These are phyloP conservation scores for Drosophila serrata DNA, from an alignment of 1,140 invertebrate species.

Conservation along the genomic window DNA sequence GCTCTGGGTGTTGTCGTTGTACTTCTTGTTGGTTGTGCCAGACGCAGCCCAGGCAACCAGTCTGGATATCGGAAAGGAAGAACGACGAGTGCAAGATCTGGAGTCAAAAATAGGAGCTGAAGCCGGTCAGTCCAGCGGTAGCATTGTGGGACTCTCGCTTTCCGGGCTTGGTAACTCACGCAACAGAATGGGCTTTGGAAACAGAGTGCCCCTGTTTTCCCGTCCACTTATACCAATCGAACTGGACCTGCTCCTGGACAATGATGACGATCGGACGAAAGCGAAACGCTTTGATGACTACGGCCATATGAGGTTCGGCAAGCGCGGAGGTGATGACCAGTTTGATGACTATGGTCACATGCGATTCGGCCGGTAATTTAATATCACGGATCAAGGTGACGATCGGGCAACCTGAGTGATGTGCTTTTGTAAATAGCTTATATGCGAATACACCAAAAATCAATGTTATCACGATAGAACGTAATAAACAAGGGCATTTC, in stretches of 20 bases:
- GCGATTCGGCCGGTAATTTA: slow-evolving; percentile 86
- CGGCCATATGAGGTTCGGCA: slow-evolving; percentile 88
- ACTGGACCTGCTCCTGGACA: slow-evolving; percentile 85
- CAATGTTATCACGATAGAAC: not conserved
- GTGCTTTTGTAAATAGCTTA: slow-evolving; percentile 19
- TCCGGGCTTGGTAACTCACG: slow-evolving; percentile 21
- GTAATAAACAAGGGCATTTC: slow-evolving; percentile 8
- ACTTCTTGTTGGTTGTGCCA: slow-evolving; percentile 20
- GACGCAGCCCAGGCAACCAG: slow-evolving; percentile 3
- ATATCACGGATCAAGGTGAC: not conserved
- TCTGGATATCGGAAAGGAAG: slow-evolving; percentile 23
- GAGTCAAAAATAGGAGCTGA: slow-evolving; percentile 31
- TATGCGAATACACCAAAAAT: not conserved
- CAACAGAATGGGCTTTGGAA: slow-evolving; percentile 32
- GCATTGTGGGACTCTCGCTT: slow-evolving; percentile 5
- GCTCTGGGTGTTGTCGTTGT: slow-evolving; percentile 22
- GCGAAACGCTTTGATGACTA: slow-evolving; percentile 88
- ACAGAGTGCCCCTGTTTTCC: slow-evolving; percentile 41
- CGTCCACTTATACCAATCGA: slow-evolving; percentile 60
- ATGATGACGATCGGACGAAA: slow-evolving; percentile 86
- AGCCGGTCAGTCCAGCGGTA: slow-evolving; percentile 6
- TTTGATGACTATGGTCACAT: slow-evolving; percentile 89
- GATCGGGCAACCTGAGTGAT: not conserved
- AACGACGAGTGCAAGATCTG: slow-evolving; percentile 22
- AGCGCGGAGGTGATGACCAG: slow-evolving; percentile 85